phyloP scores from a whole-genome alignment of 2,888 invertebrate genomes.

The Heliconius sara region DNA sequence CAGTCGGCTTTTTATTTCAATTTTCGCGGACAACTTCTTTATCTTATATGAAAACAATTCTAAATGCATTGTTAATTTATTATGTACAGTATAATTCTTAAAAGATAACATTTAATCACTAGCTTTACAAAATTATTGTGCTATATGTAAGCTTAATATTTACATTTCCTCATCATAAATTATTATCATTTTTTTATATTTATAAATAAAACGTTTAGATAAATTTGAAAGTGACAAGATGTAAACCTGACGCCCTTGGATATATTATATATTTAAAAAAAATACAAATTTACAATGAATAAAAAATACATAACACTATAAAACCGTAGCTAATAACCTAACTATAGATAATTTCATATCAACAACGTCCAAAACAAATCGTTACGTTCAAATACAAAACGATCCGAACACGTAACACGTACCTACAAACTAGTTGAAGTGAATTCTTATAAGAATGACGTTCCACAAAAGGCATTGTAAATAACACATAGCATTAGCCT shows the following conservation, averaged over 20 bases:
- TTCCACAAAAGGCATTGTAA: conserved; percentile 71
- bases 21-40: conserved; percentile 2
- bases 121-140: neutral
- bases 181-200: neutral
- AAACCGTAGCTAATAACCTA: neutral
- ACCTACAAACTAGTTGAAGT: conserved; percentile 34
- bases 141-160: neutral
- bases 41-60: neutral
- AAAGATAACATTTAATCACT: neutral
- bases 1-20: conserved; percentile 3
- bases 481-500: conserved; percentile 75
- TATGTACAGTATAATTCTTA: neutral
- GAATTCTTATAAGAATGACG: conserved; percentile 61
- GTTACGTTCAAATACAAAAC: conserved; percentile 28
- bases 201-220: neutral
- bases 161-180: neutral
- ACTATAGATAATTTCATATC: neutral
- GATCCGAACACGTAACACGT: conserved; percentile 8
- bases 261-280: neutral
- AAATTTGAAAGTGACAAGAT: neutral
- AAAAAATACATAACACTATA: neutral
- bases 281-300: neutral
- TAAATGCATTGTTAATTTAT: neutral
- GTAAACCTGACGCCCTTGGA: neutral
- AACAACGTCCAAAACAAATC: conserved; percentile 27